These are phyloP conservation scores for Emys orbicularis DNA, from an alignment of 2,797 vertebrate species.

Conservation along the genomic window DNA sequence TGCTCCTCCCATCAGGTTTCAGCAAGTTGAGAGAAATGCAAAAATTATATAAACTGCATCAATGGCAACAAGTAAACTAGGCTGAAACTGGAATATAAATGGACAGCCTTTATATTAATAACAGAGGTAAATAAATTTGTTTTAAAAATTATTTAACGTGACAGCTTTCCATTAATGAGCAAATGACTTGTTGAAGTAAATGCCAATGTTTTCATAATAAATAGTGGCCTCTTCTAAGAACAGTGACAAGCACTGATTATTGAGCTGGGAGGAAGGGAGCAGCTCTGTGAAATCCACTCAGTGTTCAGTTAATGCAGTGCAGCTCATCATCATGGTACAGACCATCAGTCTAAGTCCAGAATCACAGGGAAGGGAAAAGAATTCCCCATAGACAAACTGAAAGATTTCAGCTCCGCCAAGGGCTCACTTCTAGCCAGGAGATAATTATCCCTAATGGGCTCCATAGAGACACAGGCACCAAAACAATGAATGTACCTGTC, in stretches of 20 bases:
- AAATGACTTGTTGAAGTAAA: neutral
- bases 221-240: neutral
- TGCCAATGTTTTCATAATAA: neutral
- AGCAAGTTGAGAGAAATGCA: too few relatives aligned
- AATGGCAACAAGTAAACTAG: neutral
- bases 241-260: neutral
- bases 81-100: neutral
- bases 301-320: constrained; percentile 38
- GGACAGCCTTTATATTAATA: neutral
- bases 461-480: constrained; percentile 43
- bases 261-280: neutral
- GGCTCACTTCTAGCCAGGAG: neutral
- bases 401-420: neutral
- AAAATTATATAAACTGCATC: too few relatives aligned
- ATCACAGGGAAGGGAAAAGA: neutral
- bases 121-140: neutral
- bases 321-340: neutral
- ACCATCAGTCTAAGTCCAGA: constrained; percentile 20
- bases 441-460: constrained; percentile 35
- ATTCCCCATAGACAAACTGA: constrained; percentile 34
- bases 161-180: neutral
- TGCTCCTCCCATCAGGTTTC: neutral
- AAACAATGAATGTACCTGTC: constrained; percentile 18
- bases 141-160: neutral
- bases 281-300: constrained; percentile 5